Conservation (phyloP, 2,888 invertebrate species). For the Polydrusus cervinus region DNA sequence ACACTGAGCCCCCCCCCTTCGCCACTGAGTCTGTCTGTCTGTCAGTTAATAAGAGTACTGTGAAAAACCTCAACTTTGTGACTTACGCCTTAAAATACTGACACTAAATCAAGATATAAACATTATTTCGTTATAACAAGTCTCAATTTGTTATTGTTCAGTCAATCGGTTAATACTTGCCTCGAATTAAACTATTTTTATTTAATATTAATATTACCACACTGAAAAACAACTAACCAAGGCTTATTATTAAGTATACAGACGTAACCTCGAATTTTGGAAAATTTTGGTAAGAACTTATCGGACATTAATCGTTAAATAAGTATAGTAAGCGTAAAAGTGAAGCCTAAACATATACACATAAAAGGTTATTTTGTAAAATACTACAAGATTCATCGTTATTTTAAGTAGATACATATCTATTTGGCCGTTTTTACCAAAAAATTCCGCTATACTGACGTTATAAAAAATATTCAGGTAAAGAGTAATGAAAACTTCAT, state of each 20-base stretch:
- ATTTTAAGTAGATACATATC: slow-evolving; percentile 4
- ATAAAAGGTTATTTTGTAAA: slow-evolving; percentile 36
- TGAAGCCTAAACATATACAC: slow-evolving; percentile 32
- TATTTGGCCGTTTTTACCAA: slow-evolving; percentile 17
- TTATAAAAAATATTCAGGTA: slow-evolving; percentile 9
- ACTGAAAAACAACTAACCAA: not conserved
- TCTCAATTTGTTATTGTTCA: not conserved
- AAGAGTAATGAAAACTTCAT: slow-evolving; percentile 5
- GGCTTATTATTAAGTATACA: slow-evolving; percentile 5
- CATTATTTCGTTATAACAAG: slow-evolving; percentile 1
- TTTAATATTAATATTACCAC: not conserved
- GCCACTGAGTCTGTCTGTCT: too few relatives aligned
- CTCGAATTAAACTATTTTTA: not conserved
- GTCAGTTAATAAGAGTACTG: slow-evolving; percentile 3
- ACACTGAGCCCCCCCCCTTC: too few relatives aligned
- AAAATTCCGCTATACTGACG: slow-evolving; percentile 1
- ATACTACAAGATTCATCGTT: slow-evolving; percentile 34
- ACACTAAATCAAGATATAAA: slow-evolving; percentile 40
- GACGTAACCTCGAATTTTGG: not conserved
- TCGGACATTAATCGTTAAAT: too few relatives aligned
- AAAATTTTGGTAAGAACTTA: slow-evolving; percentile 32
- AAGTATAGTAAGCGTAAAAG: slow-evolving; percentile 38
- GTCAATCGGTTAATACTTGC: not conserved
- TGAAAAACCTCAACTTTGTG: slow-evolving; percentile 7
- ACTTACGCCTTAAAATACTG: slow-evolving; percentile 47